Percentiles rank a stretch among this genome's conserved stretches.
phyloP scores from a whole-genome alignment of 2,113 vertebrate genomes.

The Chaetodon trifascialis region DNA sequence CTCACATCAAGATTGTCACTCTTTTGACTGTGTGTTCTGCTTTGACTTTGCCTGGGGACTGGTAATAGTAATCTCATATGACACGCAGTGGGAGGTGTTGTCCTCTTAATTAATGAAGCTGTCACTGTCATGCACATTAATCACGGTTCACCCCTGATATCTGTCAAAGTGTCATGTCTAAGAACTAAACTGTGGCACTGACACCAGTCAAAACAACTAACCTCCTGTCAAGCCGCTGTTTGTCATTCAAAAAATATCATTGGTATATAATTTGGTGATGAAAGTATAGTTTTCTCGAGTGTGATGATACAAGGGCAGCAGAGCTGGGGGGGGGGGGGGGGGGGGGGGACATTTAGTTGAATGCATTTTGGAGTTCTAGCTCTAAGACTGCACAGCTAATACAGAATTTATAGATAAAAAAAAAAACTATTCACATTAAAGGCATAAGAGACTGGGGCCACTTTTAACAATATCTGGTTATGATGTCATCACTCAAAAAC shows the following conservation, averaged over 20 bases:
- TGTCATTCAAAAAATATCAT: neutral
- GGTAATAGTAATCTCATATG: slow-evolving; percentile 52
- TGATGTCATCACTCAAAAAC: too few relatives aligned
- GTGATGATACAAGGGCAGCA: neutral
- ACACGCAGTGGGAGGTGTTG: slow-evolving; percentile 57
- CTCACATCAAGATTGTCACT: slow-evolving; percentile 9
- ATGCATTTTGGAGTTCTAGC: neutral
- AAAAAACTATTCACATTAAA: too few relatives aligned
- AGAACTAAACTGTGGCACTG: slow-evolving; percentile 33
- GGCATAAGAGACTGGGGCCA: too few relatives aligned
- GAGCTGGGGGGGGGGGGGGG: too few relatives aligned
- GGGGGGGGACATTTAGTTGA: neutral
- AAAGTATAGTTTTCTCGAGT: neutral
- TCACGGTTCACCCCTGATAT: slow-evolving; percentile 58
- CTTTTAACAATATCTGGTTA: too few relatives aligned
- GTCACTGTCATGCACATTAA: slow-evolving; percentile 55
- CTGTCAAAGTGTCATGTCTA: slow-evolving; percentile 50
- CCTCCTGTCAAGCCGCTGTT: slow-evolving; percentile 31
- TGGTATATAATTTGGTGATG: neutral
- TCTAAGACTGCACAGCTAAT: neutral
- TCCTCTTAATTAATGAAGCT: slow-evolving; percentile 58
- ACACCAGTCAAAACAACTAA: slow-evolving; percentile 50
- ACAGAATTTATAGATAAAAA: too few relatives aligned
- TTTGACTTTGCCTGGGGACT: slow-evolving; percentile 21
- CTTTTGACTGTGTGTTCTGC: slow-evolving; percentile 16